phyloP scores from a whole-genome alignment of 1,140 invertebrate species.

The Penaeus vannamei region DNA sequence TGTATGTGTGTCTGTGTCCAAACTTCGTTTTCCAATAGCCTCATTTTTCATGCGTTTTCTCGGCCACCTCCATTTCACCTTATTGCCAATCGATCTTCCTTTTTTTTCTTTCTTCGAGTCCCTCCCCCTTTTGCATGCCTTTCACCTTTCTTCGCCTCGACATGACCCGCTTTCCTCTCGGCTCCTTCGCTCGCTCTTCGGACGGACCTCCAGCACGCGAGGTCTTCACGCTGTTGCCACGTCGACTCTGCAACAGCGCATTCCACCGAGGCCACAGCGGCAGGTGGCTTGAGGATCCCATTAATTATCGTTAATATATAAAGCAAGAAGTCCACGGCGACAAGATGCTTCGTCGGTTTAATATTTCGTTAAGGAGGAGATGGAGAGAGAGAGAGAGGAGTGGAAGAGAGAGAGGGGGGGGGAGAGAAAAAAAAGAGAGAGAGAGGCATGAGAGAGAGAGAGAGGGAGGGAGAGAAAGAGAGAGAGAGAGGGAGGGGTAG shows the following conservation, averaged over 20 bases:
- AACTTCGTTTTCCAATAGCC: not conserved
- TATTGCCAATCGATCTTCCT: not conserved
- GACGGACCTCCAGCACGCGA: no score
- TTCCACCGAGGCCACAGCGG: no score
- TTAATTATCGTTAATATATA: no score
- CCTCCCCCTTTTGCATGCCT: no score
- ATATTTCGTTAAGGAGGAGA: not conserved
- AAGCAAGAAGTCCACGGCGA: no score
- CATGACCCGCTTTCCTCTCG: no score
- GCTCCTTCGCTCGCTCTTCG: no score
- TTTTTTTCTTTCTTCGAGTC: no score
- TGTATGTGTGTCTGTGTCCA: constrained; percentile 24
- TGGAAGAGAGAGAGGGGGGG: not conserved
- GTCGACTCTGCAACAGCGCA: no score
- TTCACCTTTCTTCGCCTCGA: no score
- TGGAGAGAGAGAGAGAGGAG: not conserved
- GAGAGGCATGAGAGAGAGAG: not conserved
- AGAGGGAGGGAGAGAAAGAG: not conserved
- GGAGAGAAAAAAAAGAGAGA: not conserved
- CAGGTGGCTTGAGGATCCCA: no score
- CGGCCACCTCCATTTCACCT: constrained; percentile 21
- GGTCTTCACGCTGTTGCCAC: no score
- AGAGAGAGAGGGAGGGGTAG: not conserved
- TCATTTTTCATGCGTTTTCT: not conserved
- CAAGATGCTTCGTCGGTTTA: not conserved